A percentile compares a stretch with the other conserved stretches of the same genome.
These are phyloP conservation scores for Spisula subtruncata DNA, from an alignment of 2,888 invertebrate species.

Conservation along the genomic window DNA sequence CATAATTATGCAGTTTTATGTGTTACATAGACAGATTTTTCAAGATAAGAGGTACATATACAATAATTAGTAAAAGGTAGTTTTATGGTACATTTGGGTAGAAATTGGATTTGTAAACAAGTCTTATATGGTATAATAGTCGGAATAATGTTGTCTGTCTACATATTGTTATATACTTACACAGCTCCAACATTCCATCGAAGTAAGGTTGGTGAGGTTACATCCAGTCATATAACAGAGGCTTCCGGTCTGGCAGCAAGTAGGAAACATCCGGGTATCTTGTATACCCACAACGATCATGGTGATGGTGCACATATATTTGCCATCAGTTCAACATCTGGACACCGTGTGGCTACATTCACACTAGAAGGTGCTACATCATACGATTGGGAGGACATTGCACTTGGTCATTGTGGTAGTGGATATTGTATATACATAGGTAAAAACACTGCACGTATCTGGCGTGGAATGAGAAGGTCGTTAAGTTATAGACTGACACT, in stretches of 20 bases:
- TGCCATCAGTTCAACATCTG: slow-evolving; percentile 54
- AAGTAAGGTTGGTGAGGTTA: neutral
- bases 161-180: no score
- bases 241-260: slow-evolving; percentile 74
- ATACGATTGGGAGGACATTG: slow-evolving; percentile 75
- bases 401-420: slow-evolving; percentile 67
- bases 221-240: slow-evolving; percentile 46
- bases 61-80: no score
- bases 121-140: no score
- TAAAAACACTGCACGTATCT: no score
- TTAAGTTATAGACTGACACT: no score
- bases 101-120: no score
- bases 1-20: no score
- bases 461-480: no score
- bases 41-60: no score
- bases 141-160: no score
- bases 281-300: slow-evolving; percentile 72
- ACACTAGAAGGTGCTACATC: slow-evolving; percentile 54
- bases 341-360: slow-evolving; percentile 28
- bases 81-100: no score
- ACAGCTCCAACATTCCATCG: slow-evolving; percentile 19
- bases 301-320: slow-evolving; percentile 62
- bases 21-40: no score
- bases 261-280: slow-evolving; percentile 61
- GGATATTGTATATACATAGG: slow-evolving; percentile 47